Evolutionary conservation across 2,113 vertebrate species (phyloP).

Genomic region (Pipa parva): DNA sequence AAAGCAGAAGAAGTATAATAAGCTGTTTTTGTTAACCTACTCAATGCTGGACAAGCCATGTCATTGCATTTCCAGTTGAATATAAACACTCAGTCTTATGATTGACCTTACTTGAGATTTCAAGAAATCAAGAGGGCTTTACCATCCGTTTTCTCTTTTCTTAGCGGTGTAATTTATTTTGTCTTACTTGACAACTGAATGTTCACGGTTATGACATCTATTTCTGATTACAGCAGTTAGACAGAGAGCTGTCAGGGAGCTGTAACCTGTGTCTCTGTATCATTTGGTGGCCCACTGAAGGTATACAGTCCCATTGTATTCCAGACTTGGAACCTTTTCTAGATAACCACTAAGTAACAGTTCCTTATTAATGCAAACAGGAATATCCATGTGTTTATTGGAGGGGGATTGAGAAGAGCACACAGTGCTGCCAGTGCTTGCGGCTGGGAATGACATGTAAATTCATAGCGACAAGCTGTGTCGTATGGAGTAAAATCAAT

Average conservation of each 20-base stretch:
- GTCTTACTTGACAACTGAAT: neutral
- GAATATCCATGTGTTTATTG: conserved; percentile 26
- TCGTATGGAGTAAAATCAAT: conserved; percentile 92
- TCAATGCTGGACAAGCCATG: neutral
- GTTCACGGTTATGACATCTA: neutral
- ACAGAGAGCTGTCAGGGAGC: neutral
- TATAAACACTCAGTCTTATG: too few species aligned
- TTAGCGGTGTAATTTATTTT: too few species aligned
- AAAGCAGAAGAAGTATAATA: conserved; percentile 7
- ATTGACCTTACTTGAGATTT: too few species aligned
- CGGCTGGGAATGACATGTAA: conserved; percentile 82
- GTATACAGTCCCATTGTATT: neutral
- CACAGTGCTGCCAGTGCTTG: conserved; percentile 67
- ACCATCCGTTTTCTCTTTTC: neutral
- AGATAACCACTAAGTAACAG: neutral
- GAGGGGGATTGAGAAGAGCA: conserved; percentile 34
- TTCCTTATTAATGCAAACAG: neutral
- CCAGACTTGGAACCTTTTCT: neutral
- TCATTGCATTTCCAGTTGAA: too few species aligned
- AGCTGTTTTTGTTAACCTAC: conserved; percentile 13
- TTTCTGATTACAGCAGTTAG: neutral
- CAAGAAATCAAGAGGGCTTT: too few species aligned
- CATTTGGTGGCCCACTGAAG: neutral
- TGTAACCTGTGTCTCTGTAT: neutral
- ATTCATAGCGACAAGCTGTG: conserved; percentile 96